Percentiles rank a stretch among this genome's conserved stretches.
These are phyloP conservation scores for Gallirallus australis DNA, from an alignment of 2,797 vertebrate species.

Conservation along the genomic window DNA sequence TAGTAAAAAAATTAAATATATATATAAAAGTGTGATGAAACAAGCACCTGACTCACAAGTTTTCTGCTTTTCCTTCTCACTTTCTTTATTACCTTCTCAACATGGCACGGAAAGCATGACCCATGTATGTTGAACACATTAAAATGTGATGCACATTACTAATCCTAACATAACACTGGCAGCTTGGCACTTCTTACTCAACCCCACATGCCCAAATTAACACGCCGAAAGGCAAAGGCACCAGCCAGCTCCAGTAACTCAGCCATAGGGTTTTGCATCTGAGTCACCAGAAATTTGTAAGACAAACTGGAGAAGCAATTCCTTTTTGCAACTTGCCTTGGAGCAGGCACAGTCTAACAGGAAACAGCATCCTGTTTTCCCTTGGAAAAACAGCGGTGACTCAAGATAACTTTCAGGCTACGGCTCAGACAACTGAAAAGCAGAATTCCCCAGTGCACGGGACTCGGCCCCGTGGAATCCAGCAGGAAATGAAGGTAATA, in stretches of 20 bases:
- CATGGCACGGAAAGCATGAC: background rate
- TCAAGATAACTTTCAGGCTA: slow-evolving; percentile 22
- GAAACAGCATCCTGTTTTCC: slow-evolving; percentile 45
- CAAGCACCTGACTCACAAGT: slow-evolving; percentile 5
- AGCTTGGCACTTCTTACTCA: slow-evolving; percentile 64
- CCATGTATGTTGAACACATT: slow-evolving; percentile 21
- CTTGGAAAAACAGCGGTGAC: slow-evolving; percentile 36
- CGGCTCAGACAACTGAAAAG: background rate
- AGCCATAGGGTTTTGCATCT: slow-evolving; percentile 62
- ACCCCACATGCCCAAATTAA: slow-evolving; percentile 35
- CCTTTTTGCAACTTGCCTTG: slow-evolving; percentile 59
- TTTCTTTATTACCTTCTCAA: background rate
- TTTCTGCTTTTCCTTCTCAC: background rate
- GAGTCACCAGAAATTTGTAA: slow-evolving; percentile 52
- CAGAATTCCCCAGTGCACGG: background rate
- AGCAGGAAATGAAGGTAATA: slow-evolving; percentile 40
- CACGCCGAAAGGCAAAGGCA: slow-evolving; percentile 67
- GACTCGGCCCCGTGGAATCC: background rate
- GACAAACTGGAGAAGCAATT: slow-evolving; percentile 60
- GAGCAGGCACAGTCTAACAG: slow-evolving; percentile 29
- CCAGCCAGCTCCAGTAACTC: slow-evolving; percentile 52
- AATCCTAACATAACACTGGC: slow-evolving; percentile 63
- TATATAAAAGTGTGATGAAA: background rate
- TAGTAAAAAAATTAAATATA: background rate
- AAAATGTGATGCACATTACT: slow-evolving; percentile 58